phyloP scores from a whole-genome alignment of 1,140 invertebrate genomes.

The Mesaphorura yosii region DNA sequence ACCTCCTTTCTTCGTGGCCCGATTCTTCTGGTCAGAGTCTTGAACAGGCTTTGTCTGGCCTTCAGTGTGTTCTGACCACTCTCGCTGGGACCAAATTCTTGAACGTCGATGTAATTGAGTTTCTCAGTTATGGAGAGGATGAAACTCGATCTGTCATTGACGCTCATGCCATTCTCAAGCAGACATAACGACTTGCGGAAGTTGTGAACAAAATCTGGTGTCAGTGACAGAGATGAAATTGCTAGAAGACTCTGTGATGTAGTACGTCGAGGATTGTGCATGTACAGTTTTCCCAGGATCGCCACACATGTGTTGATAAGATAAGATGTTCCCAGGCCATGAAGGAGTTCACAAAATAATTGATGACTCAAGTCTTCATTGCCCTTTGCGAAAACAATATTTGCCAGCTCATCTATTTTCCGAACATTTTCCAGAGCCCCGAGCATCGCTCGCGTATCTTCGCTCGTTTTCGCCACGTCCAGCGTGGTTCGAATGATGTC shows the following conservation, averaged over 20 bases:
- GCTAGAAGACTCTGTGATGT: slow-evolving; percentile 28
- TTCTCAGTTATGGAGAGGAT: slow-evolving; percentile 29
- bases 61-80: slow-evolving; percentile 6
- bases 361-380: slow-evolving; percentile 31
- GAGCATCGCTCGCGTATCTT: slow-evolving; percentile 30
- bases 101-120: slow-evolving; percentile 27
- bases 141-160: slow-evolving; percentile 31
- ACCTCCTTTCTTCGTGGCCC: background rate
- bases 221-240: slow-evolving; percentile 22
- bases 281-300: slow-evolving; percentile 25
- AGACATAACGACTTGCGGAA: slow-evolving; percentile 26
- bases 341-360: slow-evolving; percentile 29
- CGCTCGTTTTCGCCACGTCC: slow-evolving; percentile 28
- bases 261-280: slow-evolving; percentile 20
- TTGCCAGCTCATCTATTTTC: slow-evolving; percentile 27
- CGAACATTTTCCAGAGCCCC: slow-evolving; percentile 26
- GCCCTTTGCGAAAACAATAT: slow-evolving; percentile 30
- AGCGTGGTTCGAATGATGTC: slow-evolving; percentile 29
- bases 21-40: background rate
- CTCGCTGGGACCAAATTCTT: slow-evolving; percentile 17
- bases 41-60: background rate
- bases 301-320: slow-evolving; percentile 26
- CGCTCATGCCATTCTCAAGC: slow-evolving; percentile 24
- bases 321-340: slow-evolving; percentile 29
- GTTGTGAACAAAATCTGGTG: slow-evolving; percentile 27